Evolutionary conservation across 2,888 invertebrate species (phyloP).

Genomic region (Acrocera orbiculus): DNA sequence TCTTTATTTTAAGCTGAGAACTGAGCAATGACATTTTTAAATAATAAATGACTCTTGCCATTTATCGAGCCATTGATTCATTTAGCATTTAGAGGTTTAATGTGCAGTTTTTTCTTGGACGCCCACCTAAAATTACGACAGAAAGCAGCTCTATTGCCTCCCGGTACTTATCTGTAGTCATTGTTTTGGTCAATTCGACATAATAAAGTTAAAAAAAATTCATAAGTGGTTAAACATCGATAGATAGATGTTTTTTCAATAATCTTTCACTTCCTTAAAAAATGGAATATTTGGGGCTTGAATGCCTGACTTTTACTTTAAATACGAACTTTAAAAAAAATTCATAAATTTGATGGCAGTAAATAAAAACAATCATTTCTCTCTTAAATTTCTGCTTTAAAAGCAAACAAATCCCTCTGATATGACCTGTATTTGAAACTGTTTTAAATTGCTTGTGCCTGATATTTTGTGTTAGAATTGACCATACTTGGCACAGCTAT

Average conservation of each 20-base stretch:
- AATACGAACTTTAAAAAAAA: slow-evolving; percentile 14
- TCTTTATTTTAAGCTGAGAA: slow-evolving; percentile 8
- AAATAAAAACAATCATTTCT: slow-evolving; percentile 8
- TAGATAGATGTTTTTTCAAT: no score
- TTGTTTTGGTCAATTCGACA: slow-evolving; percentile 12
- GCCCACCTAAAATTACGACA: slow-evolving; percentile 9
- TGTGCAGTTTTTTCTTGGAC: slow-evolving; percentile 7
- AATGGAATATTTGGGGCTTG: slow-evolving; percentile 16
- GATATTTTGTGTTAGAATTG: slow-evolving; percentile 13
- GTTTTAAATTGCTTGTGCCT: slow-evolving; percentile 15
- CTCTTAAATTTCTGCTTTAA: slow-evolving; percentile 13
- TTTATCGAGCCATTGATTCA: slow-evolving; percentile 18
- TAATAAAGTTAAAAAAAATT: slow-evolving; percentile 3
- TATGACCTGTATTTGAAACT: slow-evolving; percentile 15
- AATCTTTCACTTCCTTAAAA: slow-evolving; percentile 5
- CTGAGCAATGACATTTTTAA: slow-evolving; percentile 13
- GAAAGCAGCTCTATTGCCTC: no score
- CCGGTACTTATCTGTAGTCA: slow-evolving; percentile 13
- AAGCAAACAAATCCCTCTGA: slow-evolving; percentile 15
- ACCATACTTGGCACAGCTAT: slow-evolving; percentile 17
- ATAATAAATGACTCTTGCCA: slow-evolving; percentile 17
- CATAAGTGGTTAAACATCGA: slow-evolving; percentile 13
- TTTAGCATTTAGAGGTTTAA: slow-evolving; percentile 18
- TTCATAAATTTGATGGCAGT: slow-evolving; percentile 13
- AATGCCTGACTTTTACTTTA: slow-evolving; percentile 13